Evolutionary conservation across 92 coral and sea anemone species (phyloP).

Genomic region (Palythoa grandiflora): DNA sequence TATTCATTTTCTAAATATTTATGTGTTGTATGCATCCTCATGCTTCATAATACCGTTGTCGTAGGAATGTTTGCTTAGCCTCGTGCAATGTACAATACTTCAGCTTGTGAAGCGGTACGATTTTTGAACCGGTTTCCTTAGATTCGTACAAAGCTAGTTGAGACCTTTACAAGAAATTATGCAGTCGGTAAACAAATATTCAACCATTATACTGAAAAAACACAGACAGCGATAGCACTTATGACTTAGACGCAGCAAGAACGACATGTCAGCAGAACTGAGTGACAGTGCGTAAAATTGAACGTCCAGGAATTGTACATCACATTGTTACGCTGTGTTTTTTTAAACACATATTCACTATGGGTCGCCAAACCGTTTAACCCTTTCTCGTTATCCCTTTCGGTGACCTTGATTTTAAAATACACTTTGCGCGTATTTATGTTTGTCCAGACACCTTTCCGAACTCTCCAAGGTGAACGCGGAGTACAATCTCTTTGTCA

Average conservation of each 20-base stretch:
- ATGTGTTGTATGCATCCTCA: neutral
- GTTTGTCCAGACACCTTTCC: constrained; percentile 1
- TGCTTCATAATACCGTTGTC: neutral
- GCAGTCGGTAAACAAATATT: constrained; percentile 11
- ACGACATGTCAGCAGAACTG: constrained; percentile 17
- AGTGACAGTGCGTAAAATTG: constrained; percentile 2
- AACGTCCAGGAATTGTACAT: neutral
- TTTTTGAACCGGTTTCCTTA: neutral
- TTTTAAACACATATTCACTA: constrained; percentile 25
- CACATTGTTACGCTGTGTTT: neutral
- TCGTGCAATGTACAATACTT: constrained; percentile 21
- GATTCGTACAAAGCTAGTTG: neutral
- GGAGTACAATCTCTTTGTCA: neutral
- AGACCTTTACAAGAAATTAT: neutral
- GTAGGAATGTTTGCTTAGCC: constrained; percentile 34
- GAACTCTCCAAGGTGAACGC: neutral
- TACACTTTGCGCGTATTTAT: constrained; percentile 19
- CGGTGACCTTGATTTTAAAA: constrained; percentile 21
- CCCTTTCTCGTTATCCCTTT: constrained; percentile 41
- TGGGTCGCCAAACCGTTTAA: constrained; percentile 43
- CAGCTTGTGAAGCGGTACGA: neutral
- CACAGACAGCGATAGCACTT: constrained; percentile 29
- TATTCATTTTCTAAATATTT: neutral
- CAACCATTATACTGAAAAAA: constrained; percentile 19
- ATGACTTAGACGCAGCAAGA: neutral